A percentile compares a stretch with the other conserved stretches of the same genome.
Evolutionary conservation across 1,140 invertebrate species (phyloP).

Genomic region (Pseudomyrmex pallidus): DNA sequence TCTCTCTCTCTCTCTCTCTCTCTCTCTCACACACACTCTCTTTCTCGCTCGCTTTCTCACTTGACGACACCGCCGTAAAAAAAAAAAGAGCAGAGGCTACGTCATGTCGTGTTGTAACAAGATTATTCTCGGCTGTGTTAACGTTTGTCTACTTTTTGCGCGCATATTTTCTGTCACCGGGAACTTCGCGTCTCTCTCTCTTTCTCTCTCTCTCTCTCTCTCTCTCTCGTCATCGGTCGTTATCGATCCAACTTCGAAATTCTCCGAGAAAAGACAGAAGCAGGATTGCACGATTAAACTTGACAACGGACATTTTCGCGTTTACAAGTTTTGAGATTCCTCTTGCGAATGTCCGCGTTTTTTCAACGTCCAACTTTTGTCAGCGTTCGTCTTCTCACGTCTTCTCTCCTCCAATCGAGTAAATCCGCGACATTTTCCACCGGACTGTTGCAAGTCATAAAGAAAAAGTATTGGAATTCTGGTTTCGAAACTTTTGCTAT

Average conservation of each 20-base stretch:
- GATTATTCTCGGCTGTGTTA: conserved; percentile 42
- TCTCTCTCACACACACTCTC: too few species aligned
- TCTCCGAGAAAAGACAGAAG: conserved; percentile 14
- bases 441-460: background rate
- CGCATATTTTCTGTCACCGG: conserved; percentile 13
- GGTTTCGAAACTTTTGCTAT: background rate
- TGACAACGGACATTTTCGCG: conserved; percentile 10
- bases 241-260: conserved; percentile 31
- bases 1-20: too few species aligned
- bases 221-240: background rate
- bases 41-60: background rate
- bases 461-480: background rate
- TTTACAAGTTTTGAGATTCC: conserved; percentile 39
- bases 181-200: background rate
- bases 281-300: conserved; percentile 38
- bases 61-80: background rate
- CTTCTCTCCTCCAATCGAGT: conserved; percentile 23
- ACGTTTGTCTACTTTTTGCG: conserved; percentile 39
- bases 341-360: conserved; percentile 40
- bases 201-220: too few species aligned
- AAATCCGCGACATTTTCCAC: conserved; percentile 11
- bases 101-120: conserved; percentile 35
- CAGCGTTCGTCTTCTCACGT: conserved; percentile 14
- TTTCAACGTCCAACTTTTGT: conserved; percentile 34
- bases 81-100: conserved; percentile 13